Base-by-base conservation (phyloP, 2,888 invertebrate genomes). In the Mythimna loreyi region DNA sequence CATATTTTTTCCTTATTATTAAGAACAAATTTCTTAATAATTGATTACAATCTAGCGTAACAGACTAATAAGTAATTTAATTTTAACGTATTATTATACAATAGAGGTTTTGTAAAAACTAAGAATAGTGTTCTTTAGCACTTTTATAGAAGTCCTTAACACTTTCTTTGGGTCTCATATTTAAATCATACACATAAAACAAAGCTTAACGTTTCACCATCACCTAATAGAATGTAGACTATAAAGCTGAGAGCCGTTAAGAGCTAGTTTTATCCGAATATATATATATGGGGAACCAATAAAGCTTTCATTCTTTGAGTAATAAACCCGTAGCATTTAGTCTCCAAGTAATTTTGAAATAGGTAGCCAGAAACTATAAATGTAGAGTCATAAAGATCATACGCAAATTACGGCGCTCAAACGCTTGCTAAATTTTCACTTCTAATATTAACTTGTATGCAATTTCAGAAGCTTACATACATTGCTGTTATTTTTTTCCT, bases 301-400 rank as follows among this genome's bases (percentile, higher is more conserved):
- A n/a, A 70, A 49, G 19, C 40, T 36, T 63, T 64, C 43, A 36
- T 36, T 64, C 7, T 9, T 21, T 13, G 13, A 55, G 30, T 25
- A 30, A 13, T 49, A 33, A 7, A 33, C 19, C n/a, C 13, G 7
- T 6, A 6, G 23, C 7, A 25, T 23, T 33, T 23, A 9, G 45
- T 40, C 62, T 23, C n/a, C 45, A 49, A 62, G 30, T 23, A 23
- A 55, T 72, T 70, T 43, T 43, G 30, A 49, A 70, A 70, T 45
- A 7, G 40, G 40, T 43, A 21, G 43, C 64, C 25, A 33, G 30
- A 49, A 55, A 63, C 53, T 40, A 33, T 55, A 55, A 45, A 63
- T 63, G 40, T 9, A 4, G 7, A 33, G 55, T 30, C 72, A 36
- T 70, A 70, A 72, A 55, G 53, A 72, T 63, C 45, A 33, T 30